Evolutionary conservation across 2,797 vertebrate genomes (phyloP).

Genomic region (Xerus rutilus): DNA sequence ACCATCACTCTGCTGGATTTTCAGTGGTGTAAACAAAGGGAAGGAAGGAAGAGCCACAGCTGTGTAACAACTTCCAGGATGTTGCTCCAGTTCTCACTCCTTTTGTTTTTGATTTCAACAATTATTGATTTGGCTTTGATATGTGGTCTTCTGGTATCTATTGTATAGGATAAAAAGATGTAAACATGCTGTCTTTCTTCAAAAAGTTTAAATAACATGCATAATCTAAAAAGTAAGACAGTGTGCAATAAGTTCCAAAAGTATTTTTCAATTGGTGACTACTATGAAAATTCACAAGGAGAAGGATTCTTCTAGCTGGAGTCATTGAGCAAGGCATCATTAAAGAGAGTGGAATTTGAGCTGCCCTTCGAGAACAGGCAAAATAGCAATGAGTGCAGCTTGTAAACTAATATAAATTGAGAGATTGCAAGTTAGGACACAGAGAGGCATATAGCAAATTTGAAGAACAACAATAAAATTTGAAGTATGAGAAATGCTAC

Average conservation of each 20-base stretch:
- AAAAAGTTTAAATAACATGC: background rate
- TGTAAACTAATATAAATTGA: background rate
- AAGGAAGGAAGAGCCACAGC: background rate
- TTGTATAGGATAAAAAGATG: background rate
- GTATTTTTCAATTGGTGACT: background rate
- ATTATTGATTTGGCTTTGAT: background rate
- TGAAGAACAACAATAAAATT: background rate
- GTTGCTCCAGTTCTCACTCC: background rate
- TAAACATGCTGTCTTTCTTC: background rate
- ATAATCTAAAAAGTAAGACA: background rate
- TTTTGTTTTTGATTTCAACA: background rate
- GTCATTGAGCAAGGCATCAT: background rate
- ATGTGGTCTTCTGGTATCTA: background rate
- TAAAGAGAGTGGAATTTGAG: background rate
- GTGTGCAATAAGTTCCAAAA: background rate
- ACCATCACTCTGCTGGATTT: no score
- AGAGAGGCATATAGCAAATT: background rate
- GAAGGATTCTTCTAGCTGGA: background rate
- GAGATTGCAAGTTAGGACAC: background rate
- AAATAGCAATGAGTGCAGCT: background rate
- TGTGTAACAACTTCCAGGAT: fast-evolving
- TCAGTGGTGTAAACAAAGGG: background rate
- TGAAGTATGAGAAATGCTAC: background rate
- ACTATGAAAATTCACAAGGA: slow-evolving; percentile 12
- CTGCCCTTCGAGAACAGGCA: background rate